Conservation (phyloP, 2,113 vertebrate genomes). For the Panthera uncia region DNA sequence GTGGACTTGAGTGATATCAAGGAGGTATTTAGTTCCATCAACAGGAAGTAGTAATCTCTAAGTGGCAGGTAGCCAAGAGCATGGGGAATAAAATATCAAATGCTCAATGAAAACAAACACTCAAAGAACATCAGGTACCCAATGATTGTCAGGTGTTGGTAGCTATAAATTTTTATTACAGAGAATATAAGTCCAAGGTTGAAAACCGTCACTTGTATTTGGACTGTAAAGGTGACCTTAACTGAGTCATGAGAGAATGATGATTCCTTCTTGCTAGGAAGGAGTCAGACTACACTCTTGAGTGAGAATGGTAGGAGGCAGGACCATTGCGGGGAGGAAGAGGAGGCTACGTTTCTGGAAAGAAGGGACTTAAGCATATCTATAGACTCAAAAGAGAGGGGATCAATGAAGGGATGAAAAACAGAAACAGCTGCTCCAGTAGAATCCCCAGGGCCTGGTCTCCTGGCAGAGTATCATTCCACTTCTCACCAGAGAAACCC, state of each 20-base stretch:
- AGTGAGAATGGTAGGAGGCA: not conserved
- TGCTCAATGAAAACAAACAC: not conserved
- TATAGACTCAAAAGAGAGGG: not conserved
- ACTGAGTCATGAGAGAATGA: not conserved
- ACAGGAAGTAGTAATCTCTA: not conserved
- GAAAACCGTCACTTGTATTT: not conserved
- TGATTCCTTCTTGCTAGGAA: not conserved
- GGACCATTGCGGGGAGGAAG: not conserved
- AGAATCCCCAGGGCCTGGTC: not conserved
- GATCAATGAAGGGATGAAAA: not conserved
- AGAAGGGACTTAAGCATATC: not conserved
- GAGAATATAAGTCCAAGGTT: not conserved
- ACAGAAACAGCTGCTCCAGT: not conserved
- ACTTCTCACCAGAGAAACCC: not conserved
- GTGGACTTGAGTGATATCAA: not conserved
- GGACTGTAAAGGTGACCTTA: not conserved
- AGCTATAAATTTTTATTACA: not conserved
- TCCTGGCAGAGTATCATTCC: not conserved
- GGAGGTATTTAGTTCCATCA: not conserved
- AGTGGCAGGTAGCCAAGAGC: not conserved
- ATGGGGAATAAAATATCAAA: not conserved
- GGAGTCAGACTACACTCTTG: not conserved
- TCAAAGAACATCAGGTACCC: not conserved
- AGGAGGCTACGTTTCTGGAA: not conserved
- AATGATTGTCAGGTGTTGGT: not conserved